Evolutionary conservation across 2,888 invertebrate genomes (phyloP), one percentile per base, ranked within the genome.

Genomic region (Rhaphigaster nebulosa): DNA sequence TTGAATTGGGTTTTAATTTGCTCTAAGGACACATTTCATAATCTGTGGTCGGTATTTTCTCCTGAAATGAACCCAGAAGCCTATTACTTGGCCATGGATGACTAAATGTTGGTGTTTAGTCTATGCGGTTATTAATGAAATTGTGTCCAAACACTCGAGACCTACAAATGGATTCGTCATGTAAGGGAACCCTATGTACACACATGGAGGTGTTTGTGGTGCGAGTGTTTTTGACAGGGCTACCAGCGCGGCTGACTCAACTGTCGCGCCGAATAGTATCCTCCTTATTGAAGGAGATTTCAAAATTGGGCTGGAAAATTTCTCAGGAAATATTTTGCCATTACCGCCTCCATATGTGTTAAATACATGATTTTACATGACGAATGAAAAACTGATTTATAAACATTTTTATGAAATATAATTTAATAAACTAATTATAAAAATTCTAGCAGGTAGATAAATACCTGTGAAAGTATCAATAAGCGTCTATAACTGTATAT

Each of bases 101-200:
- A 65, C 65, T n/a, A 65, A 65, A 29, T 15, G 29, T 29, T 65
- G 29, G 65, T 60, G 26, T 29, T 65, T 65, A 29, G 12, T 5
- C 65, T 65, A 65, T 65, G 65, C 65, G 15, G 65, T 65, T 65
- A 29, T 65, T 65, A 65, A 65, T 65, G 65, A 29, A 65, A 65
- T 5, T 29, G 29, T 65, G n/a, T 65, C 13, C 29, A 65, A 0
- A 29, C 26, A 65, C 29, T 29, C 65, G 3, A 29, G 29, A 65
- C 29, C 15, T 18, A 65, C 29, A 65, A 65, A 65, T 65, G 65
- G 65, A 65, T 13, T 15, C 13, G 2, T 29, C 29, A 15, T 65
- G 65, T 65, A 65, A 29, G 15, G 6, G 65, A 65, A 29, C 26
- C 65, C 65, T 2, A 15, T 29, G 65, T 65, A 29, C 15, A 65